Evolutionary conservation across 2,113 vertebrate genomes (phyloP).

Genomic region (Poeciliopsis retropinna): DNA sequence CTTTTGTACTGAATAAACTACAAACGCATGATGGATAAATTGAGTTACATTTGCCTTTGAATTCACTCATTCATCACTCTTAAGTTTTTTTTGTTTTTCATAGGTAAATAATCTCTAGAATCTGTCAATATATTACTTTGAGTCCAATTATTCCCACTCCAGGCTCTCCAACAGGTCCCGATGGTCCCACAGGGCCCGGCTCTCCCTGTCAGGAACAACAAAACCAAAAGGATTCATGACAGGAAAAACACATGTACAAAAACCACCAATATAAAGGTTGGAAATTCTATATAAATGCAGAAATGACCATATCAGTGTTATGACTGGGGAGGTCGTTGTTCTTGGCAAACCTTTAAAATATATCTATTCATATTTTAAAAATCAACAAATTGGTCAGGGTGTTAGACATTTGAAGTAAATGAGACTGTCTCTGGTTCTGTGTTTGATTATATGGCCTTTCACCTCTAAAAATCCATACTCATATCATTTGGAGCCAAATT

Average conservation of each 20-base stretch:
- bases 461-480: too few relatives aligned
- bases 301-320: background rate
- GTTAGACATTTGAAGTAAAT: background rate
- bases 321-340: background rate
- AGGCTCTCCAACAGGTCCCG: conserved; percentile 79
- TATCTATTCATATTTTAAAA: background rate
- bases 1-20: too few relatives aligned
- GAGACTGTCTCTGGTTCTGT: too few relatives aligned
- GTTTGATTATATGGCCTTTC: too few relatives aligned
- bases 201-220: conserved; percentile 79
- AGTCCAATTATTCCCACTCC: conserved; percentile 77
- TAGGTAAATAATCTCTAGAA: background rate
- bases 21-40: too few relatives aligned
- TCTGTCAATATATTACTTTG: conserved; percentile 76
- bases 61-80: too few relatives aligned
- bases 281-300: background rate
- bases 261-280: background rate
- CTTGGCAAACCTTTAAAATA: background rate
- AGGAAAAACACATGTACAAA: background rate
- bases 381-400: background rate
- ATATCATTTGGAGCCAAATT: too few relatives aligned
- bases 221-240: background rate
- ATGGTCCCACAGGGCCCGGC: conserved; percentile 78
- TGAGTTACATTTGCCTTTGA: too few relatives aligned
- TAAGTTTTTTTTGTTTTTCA: too few relatives aligned